Evolutionary conservation across 1,140 invertebrate species (phyloP), one percentile per base, ranked within the genome.

Genomic region (Zaprionus davidi): DNA sequence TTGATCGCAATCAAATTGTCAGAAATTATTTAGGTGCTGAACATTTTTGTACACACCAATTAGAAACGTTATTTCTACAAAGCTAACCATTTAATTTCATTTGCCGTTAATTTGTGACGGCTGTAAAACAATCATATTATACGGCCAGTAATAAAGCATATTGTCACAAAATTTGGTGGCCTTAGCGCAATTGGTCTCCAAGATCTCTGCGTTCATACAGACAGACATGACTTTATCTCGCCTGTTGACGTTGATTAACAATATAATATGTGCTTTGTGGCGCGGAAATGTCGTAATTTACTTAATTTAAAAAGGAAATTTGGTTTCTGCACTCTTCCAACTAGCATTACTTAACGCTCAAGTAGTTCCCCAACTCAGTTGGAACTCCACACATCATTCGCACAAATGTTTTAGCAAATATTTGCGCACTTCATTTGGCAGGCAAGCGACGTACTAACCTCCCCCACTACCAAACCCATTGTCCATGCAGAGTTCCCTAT

Each of bases 381-480:
- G 22, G 38, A 51, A 58, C 38, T 58, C 13, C 20, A 57, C 20
- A 57, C 41, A 56, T 24, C 20, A 53, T 74, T 62, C 51, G 44
- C 44, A 15, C 13, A 36, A 67, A 34, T 56, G 36, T 44, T 51
- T 63, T 4, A 31, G 51, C 59, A 64, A 75, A 75, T 75, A 64
- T 75, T 71, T 75, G 51, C 53, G 24, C 31, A 71, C 66, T 57
- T 55, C 53, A 65, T 71, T 71, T 70, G 64, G 28, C 66, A 31
- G 51, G 13, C 51, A 38, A 13, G 15, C 36, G 24, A 55, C 58
- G 41, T 58, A 70, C 68, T 65, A 53, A 55, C 31, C n/a, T 44
- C 7, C 20, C 34, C 34, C 22, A 15, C 12, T 24, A 13, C 6
- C 38, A 41, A 24, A 26, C 12, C 51, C 41, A 41, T 3, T 34